Evolutionary conservation across 2,113 vertebrate species (phyloP), one percentile per base, ranked within the genome.

Genomic region (Atrichornis clamosus): DNA sequence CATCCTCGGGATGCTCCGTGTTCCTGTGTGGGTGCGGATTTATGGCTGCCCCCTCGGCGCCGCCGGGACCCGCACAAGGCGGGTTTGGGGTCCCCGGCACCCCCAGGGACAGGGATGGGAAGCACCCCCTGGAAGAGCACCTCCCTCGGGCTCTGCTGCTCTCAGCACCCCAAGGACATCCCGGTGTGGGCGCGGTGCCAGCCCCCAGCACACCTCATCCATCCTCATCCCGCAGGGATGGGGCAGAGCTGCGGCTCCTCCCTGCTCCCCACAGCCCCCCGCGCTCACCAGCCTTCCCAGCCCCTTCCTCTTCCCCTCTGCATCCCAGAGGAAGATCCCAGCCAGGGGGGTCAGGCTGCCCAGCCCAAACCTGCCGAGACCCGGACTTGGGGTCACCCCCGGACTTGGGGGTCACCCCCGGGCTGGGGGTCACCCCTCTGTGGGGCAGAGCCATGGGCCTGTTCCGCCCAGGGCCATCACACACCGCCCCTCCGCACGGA

Each of bases 171-270:
- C 2, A 8, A 18, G 37, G 53, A 13, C 28, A 24, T 8, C 62
- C 24, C 33, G 1, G 1, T 2, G 0, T 1, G 37, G 76, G 23
- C 1, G 3, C 15, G 41, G 49, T 23, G 39, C 75, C 42, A 33
- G 46, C 55, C 6, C 49, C 23, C 2, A 1, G 27, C 4, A 7
- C 5, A 6, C 7, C 37, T 44, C 8, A 1, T 24, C 81, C 37
- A 0, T 4, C 30, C 0, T 1, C 59, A 41, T 13, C 27, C 39
- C 27, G 1, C 47, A 0, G 0, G 1, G 35, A 26, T 6, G 35
- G 37, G 21, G 37, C 50, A 56, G 24, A 49, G 37, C 28, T 10
- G 4, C 8, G 1, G 27, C n/a, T 59, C 35, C 28, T 39, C 13
- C 0, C 53, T 50, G 53, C 37, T 18, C 41, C 42, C 55, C 6